A percentile compares a stretch with the other conserved stretches of the same genome.
Conservation (phyloP, 2,888 invertebrate species). For the Spicauda simplicius region DNA sequence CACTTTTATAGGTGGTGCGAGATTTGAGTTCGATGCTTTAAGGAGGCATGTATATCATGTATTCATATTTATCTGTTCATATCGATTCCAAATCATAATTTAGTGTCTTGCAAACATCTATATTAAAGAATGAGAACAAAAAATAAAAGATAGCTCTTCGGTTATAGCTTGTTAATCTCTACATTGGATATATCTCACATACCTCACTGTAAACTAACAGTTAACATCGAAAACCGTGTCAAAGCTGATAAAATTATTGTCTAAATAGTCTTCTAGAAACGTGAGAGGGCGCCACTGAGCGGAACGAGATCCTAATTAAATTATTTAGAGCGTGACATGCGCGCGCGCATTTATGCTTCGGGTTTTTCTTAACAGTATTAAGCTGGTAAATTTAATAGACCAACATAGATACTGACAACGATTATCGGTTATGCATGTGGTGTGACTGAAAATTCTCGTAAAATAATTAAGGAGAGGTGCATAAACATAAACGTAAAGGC, state of each 20-base stretch:
- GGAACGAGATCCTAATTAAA: slow-evolving; percentile 83
- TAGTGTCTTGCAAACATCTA: neutral
- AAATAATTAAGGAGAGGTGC: too few relatives aligned
- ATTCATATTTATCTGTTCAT: too few relatives aligned
- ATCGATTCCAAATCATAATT: too few relatives aligned
- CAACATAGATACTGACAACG: slow-evolving; percentile 32
- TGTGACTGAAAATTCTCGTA: neutral
- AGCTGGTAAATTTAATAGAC: slow-evolving; percentile 43
- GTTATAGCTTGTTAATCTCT: slow-evolving; percentile 10
- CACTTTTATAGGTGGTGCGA: too few relatives aligned
- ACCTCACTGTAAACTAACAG: slow-evolving; percentile 39
- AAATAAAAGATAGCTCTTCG: neutral
- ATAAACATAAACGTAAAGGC: too few relatives aligned
- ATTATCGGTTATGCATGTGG: slow-evolving; percentile 16
- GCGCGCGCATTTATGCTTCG: slow-evolving; percentile 61
- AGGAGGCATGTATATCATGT: too few relatives aligned
- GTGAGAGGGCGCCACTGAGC: slow-evolving; percentile 66
- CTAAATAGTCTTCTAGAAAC: slow-evolving; percentile 70
- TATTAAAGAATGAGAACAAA: neutral
- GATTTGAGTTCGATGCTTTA: too few relatives aligned
- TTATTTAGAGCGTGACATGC: slow-evolving; percentile 74
- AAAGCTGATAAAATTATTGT: slow-evolving; percentile 61
- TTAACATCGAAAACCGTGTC: slow-evolving; percentile 52
- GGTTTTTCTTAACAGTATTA: slow-evolving; percentile 59
- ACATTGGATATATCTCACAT: slow-evolving; percentile 34